A percentile compares a stretch with the other conserved stretches of the same genome.
Conservation (phyloP, 2,113 vertebrate species). For the Rhea americana region DNA sequence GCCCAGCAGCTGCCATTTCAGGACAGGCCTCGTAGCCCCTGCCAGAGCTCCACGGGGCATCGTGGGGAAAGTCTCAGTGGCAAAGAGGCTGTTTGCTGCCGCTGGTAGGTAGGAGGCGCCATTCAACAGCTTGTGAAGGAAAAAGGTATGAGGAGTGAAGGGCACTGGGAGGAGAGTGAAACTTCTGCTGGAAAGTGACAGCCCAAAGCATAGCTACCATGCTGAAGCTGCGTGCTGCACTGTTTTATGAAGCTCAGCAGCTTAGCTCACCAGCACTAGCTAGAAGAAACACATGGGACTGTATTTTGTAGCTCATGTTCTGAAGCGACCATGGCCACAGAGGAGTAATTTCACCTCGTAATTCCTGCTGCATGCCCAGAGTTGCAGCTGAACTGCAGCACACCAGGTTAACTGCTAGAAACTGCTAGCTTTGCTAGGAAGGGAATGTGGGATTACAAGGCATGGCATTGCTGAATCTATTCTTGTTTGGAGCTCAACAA, state of each 20-base stretch:
- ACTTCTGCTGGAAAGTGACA: no score
- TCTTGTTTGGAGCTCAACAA: no score
- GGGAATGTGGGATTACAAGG: background rate
- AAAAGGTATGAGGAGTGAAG: background rate
- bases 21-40: background rate
- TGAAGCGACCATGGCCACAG: background rate
- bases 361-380: background rate
- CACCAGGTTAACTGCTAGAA: no score
- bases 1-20: no score
- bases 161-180: background rate
- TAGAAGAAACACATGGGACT: background rate
- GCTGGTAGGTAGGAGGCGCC: slow-evolving; percentile 83
- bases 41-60: background rate
- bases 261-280: background rate
- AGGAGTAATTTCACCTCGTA: background rate
- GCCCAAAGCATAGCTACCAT: background rate
- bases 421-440: background rate
- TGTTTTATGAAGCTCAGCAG: background rate
- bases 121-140: slow-evolving; percentile 79
- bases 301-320: no score
- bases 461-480: no score
- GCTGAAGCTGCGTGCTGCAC: background rate
- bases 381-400: background rate
- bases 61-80: fast-evolving
- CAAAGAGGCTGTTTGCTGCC: background rate